Evolutionary conservation across 2,113 vertebrate genomes (phyloP).

Genomic region (Ctenomys sociabilis): DNA sequence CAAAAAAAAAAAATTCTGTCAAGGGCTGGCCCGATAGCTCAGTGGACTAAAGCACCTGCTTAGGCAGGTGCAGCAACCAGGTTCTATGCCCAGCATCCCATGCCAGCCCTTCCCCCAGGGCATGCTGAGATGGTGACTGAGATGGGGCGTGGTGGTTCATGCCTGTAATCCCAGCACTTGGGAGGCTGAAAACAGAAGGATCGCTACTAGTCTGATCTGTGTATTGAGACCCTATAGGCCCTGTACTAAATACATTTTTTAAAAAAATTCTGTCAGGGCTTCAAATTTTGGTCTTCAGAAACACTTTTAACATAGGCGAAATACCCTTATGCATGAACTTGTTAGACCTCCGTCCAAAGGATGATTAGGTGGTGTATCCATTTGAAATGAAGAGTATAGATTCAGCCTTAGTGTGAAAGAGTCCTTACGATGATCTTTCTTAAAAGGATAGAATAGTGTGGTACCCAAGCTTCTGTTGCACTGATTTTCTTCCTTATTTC

Average conservation of each 20-base stretch:
- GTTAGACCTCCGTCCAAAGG: background rate
- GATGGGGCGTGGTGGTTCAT: too few relatives aligned
- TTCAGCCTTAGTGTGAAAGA: background rate
- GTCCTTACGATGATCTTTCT: background rate
- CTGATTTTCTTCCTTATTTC: background rate
- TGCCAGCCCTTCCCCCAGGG: too few relatives aligned
- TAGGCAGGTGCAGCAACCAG: too few relatives aligned
- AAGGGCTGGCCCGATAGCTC: too few relatives aligned
- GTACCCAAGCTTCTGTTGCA: background rate
- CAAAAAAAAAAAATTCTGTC: background rate
- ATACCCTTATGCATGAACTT: background rate
- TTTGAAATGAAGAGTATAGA: background rate
- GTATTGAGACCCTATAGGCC: too few relatives aligned
- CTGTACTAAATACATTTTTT: too few relatives aligned
- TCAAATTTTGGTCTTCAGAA: constrained; percentile 12
- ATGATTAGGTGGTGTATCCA: background rate
- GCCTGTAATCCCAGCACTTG: too few relatives aligned
- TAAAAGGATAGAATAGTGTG: background rate
- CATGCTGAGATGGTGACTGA: too few relatives aligned
- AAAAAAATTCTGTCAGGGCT: background rate
- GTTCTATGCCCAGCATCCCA: too few relatives aligned
- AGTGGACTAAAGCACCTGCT: too few relatives aligned
- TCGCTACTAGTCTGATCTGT: too few relatives aligned
- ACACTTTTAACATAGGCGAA: background rate
- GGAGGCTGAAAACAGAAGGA: too few relatives aligned